phyloP scores from a whole-genome alignment of 2,888 invertebrate genomes.

The Synanthedon andrenaeformis region DNA sequence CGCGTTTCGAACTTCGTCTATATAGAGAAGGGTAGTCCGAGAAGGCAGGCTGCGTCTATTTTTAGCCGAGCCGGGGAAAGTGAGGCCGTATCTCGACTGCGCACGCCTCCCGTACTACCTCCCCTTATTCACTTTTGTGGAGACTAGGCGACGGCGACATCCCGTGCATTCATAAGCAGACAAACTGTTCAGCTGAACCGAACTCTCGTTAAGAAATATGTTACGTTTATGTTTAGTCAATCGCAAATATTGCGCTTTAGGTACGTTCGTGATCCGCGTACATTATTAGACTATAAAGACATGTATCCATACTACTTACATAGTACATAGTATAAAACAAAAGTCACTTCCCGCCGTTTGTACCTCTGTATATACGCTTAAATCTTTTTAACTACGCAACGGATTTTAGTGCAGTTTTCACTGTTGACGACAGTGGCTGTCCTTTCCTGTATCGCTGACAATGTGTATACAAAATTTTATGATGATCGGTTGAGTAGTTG shows the following conservation, averaged over 20 bases:
- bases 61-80: conserved; percentile 60
- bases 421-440: too few species aligned
- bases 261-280: not conserved
- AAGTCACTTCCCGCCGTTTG: too few species aligned
- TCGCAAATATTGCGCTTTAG: not conserved
- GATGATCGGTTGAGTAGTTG: too few species aligned
- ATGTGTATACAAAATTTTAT: too few species aligned
- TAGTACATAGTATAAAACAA: too few species aligned
- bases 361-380: too few species aligned
- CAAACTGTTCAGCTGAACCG: conserved; percentile 23
- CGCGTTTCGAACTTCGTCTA: not conserved
- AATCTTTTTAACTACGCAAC: too few species aligned
- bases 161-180: conserved; percentile 56
- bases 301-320: too few species aligned
- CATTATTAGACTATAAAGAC: not conserved
- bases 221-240: not conserved
- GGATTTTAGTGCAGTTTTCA: too few species aligned
- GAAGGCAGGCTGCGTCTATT: conserved; percentile 52
- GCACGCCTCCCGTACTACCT: conserved; percentile 33
- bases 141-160: conserved; percentile 39
- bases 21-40: not conserved
- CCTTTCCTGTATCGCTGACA: too few species aligned
- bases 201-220: conserved; percentile 5
- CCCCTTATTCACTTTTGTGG: conserved; percentile 44
- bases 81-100: conserved; percentile 46